phyloP scores from a whole-genome alignment of 2,113 vertebrate species.

The Grallaria varia region DNA sequence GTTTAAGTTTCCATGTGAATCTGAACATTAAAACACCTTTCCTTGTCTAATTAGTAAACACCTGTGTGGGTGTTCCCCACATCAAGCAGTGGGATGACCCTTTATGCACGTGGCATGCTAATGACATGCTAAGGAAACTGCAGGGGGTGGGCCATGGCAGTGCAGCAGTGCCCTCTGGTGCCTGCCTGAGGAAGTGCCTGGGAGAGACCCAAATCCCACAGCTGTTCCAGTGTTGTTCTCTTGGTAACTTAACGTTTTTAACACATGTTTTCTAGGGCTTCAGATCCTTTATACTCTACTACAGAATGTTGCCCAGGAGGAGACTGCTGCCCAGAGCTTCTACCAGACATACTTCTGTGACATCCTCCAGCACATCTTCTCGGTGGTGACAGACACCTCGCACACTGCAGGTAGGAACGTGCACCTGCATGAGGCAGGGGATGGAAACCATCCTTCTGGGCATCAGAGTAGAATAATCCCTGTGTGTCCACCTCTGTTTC shows the following conservation, averaged over 20 bases:
- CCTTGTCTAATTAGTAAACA: not conserved
- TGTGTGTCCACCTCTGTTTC: not conserved
- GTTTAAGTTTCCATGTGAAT: not conserved
- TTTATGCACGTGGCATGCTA: no score
- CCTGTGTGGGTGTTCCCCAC: not conserved
- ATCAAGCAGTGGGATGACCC: not conserved
- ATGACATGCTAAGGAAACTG: not conserved
- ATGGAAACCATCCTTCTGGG: not conserved
- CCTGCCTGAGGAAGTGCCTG: not conserved
- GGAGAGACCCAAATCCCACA: no score
- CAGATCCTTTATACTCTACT: constrained; percentile 96
- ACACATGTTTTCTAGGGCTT: constrained; percentile 77
- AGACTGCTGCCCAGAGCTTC: constrained; percentile 96
- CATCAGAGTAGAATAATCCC: not conserved
- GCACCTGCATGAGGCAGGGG: rapidly evolving
- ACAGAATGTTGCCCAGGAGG: constrained; percentile 97
- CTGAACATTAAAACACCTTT: not conserved
- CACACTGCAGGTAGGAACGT: constrained; percentile 89
- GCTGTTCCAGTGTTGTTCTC: not conserved
- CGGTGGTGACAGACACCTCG: constrained; percentile 97
- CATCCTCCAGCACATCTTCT: constrained; percentile 97
- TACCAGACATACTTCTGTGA: constrained; percentile 99
- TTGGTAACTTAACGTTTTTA: not conserved
- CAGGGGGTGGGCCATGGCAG: rapidly evolving
- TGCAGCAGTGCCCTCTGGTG: not conserved